These are phyloP conservation scores for Tetramorium simillimum DNA, from an alignment of 1,140 invertebrate species.

Conservation along the genomic window DNA sequence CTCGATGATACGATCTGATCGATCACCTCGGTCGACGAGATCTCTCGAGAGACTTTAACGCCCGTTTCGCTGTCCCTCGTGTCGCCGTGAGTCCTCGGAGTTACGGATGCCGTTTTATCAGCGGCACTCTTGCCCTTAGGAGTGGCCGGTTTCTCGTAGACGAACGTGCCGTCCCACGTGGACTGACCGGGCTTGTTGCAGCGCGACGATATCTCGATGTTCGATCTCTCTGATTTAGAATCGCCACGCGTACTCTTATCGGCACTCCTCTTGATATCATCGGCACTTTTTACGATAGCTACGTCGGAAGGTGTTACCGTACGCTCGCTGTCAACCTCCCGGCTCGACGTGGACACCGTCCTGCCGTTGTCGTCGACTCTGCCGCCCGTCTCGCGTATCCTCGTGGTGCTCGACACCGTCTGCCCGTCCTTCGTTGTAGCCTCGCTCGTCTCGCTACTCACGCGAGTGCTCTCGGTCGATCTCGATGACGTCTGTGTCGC, in stretches of 20 bases:
- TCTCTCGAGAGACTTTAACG: conserved; percentile 54
- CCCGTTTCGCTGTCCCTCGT: conserved; percentile 9
- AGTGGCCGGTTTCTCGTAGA: conserved; percentile 79
- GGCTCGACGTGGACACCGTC: conserved; percentile 68
- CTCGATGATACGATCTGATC: conserved; percentile 54
- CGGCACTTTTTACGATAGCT: conserved; percentile 32
- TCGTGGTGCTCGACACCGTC: conserved; percentile 70
- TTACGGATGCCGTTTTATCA: conserved; percentile 26
- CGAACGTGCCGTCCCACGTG: conserved; percentile 85
- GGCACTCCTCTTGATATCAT: conserved; percentile 35
- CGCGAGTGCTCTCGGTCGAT: conserved; percentile 70
- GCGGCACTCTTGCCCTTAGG: conserved; percentile 1
- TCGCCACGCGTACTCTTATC: conserved; percentile 28
- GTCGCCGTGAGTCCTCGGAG: background rate
- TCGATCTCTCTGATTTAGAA: conserved; percentile 30
- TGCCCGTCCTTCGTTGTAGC: conserved; percentile 74
- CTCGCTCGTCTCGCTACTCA: conserved; percentile 67
- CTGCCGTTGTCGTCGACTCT: conserved; percentile 77
- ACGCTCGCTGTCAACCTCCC: conserved; percentile 73
- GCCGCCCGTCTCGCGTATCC: conserved; percentile 65
- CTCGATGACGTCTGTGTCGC: conserved; percentile 51
- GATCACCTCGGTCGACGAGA: conserved; percentile 3
- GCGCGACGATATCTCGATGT: conserved; percentile 24
- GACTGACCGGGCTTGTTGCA: conserved; percentile 82
- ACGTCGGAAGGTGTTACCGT: conserved; percentile 49